Conservation (phyloP, 2,797 vertebrate genomes). For the Myoxocephalus aenaeus region DNA sequence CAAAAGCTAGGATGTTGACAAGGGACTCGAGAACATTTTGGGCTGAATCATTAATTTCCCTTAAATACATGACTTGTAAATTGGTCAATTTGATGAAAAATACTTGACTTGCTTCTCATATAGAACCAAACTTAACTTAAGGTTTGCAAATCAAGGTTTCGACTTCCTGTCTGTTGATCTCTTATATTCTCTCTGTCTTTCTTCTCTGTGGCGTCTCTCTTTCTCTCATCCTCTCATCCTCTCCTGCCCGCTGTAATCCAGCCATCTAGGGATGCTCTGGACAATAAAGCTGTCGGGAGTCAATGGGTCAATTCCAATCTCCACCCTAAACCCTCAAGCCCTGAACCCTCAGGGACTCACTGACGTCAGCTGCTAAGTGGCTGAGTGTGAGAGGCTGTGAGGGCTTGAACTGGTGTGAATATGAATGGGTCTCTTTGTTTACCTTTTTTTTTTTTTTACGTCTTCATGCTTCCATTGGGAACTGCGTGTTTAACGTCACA, state of each 20-base stretch:
- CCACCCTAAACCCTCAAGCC: too few relatives aligned
- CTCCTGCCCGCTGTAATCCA: slow-evolving; percentile 53
- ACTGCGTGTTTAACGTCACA: too few relatives aligned
- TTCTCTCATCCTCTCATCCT: background rate
- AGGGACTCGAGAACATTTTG: background rate
- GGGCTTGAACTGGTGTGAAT: too few relatives aligned
- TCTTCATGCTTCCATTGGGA: too few relatives aligned
- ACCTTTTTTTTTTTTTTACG: too few relatives aligned
- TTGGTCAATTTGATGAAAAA: background rate
- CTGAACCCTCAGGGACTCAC: too few relatives aligned
- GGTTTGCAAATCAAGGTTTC: background rate
- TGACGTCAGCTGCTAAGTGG: too few relatives aligned
- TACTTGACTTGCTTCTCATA: background rate
- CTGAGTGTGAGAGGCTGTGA: too few relatives aligned
- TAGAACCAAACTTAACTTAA: background rate
- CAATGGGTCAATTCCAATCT: too few relatives aligned
- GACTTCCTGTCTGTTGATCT: background rate
- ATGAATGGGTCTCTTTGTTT: too few relatives aligned
- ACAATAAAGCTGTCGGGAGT: slow-evolving; percentile 71
- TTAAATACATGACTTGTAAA: background rate
- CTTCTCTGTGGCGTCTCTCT: slow-evolving; percentile 24
- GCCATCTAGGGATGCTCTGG: slow-evolving; percentile 41
- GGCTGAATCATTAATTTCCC: background rate
- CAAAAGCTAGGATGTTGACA: too few relatives aligned
- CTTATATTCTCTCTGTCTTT: slow-evolving; percentile 12